These are phyloP conservation scores for Asarcornis scutulata DNA, from an alignment of 2,113 vertebrate genomes.

Conservation along the genomic window DNA sequence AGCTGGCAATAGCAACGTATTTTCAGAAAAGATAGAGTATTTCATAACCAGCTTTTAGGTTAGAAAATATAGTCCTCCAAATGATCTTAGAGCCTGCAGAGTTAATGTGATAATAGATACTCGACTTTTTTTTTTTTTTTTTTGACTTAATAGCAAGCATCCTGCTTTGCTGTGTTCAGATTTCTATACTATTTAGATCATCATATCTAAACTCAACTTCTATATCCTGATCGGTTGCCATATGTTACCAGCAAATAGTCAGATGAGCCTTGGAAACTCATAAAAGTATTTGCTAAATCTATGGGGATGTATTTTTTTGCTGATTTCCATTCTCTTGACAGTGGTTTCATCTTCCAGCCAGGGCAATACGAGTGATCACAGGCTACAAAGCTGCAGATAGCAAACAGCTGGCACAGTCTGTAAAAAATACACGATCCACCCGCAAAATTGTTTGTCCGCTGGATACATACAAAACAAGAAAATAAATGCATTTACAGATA, in stretches of 20 bases:
- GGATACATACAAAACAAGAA: rapidly evolving
- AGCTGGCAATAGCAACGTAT: rapidly evolving
- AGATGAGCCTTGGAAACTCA: neutral
- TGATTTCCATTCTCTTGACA: neutral
- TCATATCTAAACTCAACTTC: neutral
- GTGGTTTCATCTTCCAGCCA: neutral
- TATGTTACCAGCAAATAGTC: neutral
- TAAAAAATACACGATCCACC: neutral
- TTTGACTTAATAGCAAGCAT: neutral
- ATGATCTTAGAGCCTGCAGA: neutral
- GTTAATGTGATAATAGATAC: neutral
- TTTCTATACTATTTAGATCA: neutral
- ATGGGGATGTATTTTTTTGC: neutral
- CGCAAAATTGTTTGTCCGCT: rapidly evolving
- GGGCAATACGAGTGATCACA: rapidly evolving
- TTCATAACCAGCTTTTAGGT: neutral
- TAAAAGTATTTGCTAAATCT: neutral
- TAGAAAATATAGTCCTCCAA: neutral
- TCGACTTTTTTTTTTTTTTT: neutral
- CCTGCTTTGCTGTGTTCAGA: neutral
- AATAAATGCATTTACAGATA: neutral
- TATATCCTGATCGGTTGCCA: neutral
- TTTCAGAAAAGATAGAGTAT: neutral
- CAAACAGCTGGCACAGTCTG: neutral
- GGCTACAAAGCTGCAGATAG: neutral